These are phyloP conservation scores for Lepilemur septentrionalis DNA, from an alignment of 2,797 vertebrate genomes.

Conservation along the genomic window DNA sequence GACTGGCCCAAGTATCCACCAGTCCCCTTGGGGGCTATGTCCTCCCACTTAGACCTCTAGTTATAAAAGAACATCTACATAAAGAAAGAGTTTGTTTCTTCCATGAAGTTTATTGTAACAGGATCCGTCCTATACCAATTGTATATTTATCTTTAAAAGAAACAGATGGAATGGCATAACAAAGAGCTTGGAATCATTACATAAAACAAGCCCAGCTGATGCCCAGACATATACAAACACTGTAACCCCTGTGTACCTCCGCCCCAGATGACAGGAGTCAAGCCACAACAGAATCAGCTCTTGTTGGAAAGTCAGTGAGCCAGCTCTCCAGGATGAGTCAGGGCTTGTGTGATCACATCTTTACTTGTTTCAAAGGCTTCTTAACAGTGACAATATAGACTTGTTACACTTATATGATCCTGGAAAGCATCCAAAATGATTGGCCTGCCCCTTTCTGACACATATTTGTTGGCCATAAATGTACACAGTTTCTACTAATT, in stretches of 20 bases:
- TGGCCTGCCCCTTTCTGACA: not conserved
- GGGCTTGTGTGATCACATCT: not conserved
- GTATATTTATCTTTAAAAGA: conserved; percentile 60
- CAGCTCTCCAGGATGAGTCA: not conserved
- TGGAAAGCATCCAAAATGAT: conserved; percentile 3
- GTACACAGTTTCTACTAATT: not conserved
- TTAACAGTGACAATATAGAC: not conserved
- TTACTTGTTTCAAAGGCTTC: conserved; percentile 37
- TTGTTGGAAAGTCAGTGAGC: conserved; percentile 14
- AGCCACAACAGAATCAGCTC: conserved; percentile 10
- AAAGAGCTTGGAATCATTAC: not conserved
- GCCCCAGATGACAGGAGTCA: not conserved
- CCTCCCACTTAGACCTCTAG: not conserved
- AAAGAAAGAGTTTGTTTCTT: conserved; percentile 20
- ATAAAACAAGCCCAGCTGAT: conserved; percentile 44
- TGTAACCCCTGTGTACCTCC: conserved; percentile 30
- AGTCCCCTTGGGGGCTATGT: not conserved
- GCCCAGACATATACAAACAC: conserved; percentile 29
- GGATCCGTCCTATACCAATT: conserved; percentile 8
- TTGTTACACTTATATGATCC: not conserved
- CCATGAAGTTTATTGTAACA: conserved; percentile 38
- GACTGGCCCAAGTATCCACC: not conserved
- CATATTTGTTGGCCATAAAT: conserved; percentile 17
- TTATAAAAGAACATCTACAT: not conserved
- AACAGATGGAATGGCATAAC: conserved; percentile 38